Evolutionary conservation across 2,888 invertebrate species (phyloP).

Genomic region (Protonemura montana): DNA sequence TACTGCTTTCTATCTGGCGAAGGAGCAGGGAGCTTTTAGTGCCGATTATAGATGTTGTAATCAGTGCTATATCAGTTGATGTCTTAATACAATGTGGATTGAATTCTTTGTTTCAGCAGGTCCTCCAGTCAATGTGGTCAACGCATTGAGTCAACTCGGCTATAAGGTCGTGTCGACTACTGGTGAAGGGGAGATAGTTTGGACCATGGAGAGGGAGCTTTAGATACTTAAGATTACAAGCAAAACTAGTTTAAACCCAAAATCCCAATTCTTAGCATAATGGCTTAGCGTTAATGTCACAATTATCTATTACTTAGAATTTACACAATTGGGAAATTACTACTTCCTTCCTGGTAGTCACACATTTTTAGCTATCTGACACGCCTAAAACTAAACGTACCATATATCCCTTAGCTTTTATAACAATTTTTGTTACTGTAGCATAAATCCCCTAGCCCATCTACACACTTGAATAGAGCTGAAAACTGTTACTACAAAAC

Average conservation of each 20-base stretch:
- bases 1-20: neutral
- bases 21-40: neutral
- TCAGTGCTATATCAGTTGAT: conserved; percentile 16
- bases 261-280: neutral
- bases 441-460: neutral
- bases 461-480: neutral
- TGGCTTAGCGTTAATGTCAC: neutral
- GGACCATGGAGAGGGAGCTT: conserved; percentile 82
- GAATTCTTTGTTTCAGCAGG: conserved; percentile 55
- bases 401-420: neutral
- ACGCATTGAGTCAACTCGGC: conserved; percentile 77
- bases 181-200: conserved; percentile 82
- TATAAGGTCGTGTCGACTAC: conserved; percentile 80
- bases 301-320: neutral
- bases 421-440: neutral
- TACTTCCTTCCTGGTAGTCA: neutral
- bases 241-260: neutral
- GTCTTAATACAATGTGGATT: conserved; percentile 38
- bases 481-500: neutral
- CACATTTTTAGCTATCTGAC: neutral
- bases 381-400: neutral
- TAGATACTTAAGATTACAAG: conserved; percentile 57
- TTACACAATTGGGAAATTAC: neutral
- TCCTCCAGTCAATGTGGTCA: conserved; percentile 74
- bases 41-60: neutral